Evolutionary conservation across 2,113 vertebrate species (phyloP), one percentile per base, ranked within the genome.

Genomic region (Egretta garzetta): DNA sequence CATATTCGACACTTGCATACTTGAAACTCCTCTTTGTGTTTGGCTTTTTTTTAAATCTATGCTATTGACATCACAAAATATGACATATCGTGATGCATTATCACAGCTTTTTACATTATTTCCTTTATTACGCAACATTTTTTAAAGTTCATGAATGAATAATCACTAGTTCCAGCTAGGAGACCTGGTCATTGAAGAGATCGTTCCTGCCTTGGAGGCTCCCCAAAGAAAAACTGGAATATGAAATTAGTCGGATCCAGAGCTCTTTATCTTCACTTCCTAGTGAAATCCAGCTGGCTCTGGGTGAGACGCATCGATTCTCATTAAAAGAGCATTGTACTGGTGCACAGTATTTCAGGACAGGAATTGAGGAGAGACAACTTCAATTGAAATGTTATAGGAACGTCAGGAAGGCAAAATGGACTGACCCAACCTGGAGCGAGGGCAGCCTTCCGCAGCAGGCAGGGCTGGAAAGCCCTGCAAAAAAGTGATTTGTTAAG

Each of bases 401-500:
- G 45, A 82, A 94, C 80, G 24, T 7, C 9, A 5, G 33, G 62
- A 86, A 94, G 47, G 67, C 62, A 79, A 79, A 96, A 43, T 32
- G 32, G 13, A 23, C 53, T 50, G 68, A 49, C 80, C 82, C n/a
- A 62, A 68, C 71, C 89, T 92, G 88, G 74, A 88, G 81, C 0
- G 5, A 92, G 49, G 5, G 50, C 67, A 93, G 64, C 20, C 32
- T 52, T 53, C 76, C 10, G 64, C 73, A 91, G 74, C 95, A 97
- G 96, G 27, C 88, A 87, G 86, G 62, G 59, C 76, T 94, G 66
- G 92, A 94, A 97, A 97, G 83, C 96, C 94, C 87, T 95, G 89
- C 74, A 94, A 58, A 93, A 95, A 95, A 96, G 84, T 75, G 92
- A 96, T 97, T 97, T 97, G 93, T 94, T 96, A 96, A 94, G 91